phyloP scores from a whole-genome alignment of 2,113 vertebrate species.

The Chionomys nivalis region DNA sequence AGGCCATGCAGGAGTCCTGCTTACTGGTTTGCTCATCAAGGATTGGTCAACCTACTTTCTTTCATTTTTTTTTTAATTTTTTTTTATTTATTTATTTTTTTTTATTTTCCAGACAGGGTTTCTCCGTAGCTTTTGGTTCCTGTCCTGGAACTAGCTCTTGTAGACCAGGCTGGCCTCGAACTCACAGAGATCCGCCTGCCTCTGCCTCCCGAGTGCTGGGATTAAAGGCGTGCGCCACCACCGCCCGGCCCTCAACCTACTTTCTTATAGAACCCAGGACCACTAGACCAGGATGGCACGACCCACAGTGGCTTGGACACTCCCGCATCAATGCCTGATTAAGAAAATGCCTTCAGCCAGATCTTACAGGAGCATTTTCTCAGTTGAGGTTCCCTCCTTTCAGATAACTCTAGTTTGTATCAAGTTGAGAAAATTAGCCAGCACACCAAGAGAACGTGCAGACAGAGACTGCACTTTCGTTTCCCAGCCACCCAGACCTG shows the following conservation, averaged over 20 bases:
- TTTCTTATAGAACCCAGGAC: not conserved
- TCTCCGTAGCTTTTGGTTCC: no score
- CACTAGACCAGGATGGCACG: not conserved
- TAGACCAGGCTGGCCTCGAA: no score
- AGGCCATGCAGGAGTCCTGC: not conserved
- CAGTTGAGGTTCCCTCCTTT: not conserved
- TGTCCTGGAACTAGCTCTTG: no score
- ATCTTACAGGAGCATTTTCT: not conserved
- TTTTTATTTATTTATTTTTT: no score
- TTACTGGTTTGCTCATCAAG: not conserved
- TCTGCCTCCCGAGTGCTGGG: no score
- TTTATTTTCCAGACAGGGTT: no score
- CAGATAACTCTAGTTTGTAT: not conserved
- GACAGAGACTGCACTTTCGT: no score
- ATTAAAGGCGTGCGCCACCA: no score
- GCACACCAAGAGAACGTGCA: not conserved
- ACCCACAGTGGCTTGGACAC: not conserved
- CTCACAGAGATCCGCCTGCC: no score
- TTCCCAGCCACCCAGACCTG: no score
- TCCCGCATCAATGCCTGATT: not conserved
- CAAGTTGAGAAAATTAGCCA: not conserved
- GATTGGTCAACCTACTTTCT: not conserved
- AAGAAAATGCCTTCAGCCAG: not conserved
- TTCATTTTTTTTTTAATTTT: no score
- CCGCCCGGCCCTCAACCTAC: no score